These are phyloP conservation scores for Zophobas morio DNA, from an alignment of 1,140 invertebrate species.

Conservation along the genomic window DNA sequence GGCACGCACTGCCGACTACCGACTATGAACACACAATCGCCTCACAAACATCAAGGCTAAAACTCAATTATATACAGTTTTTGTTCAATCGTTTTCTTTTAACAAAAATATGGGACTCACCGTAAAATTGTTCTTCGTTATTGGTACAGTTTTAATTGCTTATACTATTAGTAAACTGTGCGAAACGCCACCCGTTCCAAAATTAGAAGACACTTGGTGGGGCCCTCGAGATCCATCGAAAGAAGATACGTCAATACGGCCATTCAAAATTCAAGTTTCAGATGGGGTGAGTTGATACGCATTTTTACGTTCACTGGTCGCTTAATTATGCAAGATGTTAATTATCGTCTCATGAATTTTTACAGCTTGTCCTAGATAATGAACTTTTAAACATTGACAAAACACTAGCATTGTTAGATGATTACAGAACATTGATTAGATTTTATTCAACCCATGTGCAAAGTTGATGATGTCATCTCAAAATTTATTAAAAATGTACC, in stretches of 20 bases:
- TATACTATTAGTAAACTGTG: constrained; percentile 23
- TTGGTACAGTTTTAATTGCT: constrained; percentile 21
- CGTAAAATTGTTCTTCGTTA: constrained; percentile 13
- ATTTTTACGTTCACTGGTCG: not conserved
- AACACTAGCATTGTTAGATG: too few relatives aligned
- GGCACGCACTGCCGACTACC: too few relatives aligned
- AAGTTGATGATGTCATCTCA: too few relatives aligned
- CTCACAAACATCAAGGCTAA: not conserved
- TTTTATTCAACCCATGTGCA: too few relatives aligned
- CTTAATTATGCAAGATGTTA: too few relatives aligned
- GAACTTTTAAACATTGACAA: too few relatives aligned
- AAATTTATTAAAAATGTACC: too few relatives aligned
- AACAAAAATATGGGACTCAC: constrained; percentile 10
- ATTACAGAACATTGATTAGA: too few relatives aligned
- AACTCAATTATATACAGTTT: not conserved
- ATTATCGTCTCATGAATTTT: too few relatives aligned
- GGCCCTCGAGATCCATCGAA: constrained; percentile 64
- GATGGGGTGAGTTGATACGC: constrained; percentile 60
- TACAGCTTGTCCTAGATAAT: too few relatives aligned
- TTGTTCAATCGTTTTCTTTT: not conserved
- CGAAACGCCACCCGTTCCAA: constrained; percentile 48
- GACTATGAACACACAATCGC: too few relatives aligned
- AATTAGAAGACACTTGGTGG: constrained; percentile 67
- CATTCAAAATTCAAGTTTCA: constrained; percentile 69
- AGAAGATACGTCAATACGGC: constrained; percentile 67